These are phyloP conservation scores for Drosophila murphyi DNA, from an alignment of 1,140 invertebrate species.

Conservation along the genomic window DNA sequence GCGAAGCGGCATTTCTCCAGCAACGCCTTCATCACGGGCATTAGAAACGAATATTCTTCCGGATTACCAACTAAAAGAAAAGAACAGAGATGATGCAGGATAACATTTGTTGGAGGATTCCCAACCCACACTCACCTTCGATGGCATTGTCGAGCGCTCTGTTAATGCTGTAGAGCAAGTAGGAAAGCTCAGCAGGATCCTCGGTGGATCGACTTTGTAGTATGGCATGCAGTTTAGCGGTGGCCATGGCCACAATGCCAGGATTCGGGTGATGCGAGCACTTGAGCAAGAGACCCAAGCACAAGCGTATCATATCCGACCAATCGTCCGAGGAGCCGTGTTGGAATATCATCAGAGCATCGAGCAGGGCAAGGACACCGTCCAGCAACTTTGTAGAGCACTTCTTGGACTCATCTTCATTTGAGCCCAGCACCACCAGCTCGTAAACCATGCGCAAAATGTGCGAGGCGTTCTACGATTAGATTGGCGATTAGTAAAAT, in stretches of 20 bases:
- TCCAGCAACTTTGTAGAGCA: conserved; percentile 86
- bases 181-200: conserved; percentile 86
- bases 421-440: conserved; percentile 86
- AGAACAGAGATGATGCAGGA: background rate
- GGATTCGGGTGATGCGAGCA: conserved; percentile 86
- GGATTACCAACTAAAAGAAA: conserved; percentile 84
- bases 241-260: conserved; percentile 87
- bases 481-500: background rate
- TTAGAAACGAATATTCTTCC: conserved; percentile 88
- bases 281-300: conserved; percentile 85
- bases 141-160: conserved; percentile 84
- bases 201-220: conserved; percentile 86
- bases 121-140: conserved; percentile 68
- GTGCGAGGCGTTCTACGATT: conserved; percentile 85
- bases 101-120: background rate
- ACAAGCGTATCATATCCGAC: conserved; percentile 86
- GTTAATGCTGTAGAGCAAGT: conserved; percentile 85
- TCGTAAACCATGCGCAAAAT: conserved; percentile 87
- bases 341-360: conserved; percentile 86
- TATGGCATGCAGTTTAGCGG: conserved; percentile 87
- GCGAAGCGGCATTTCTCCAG: conserved; percentile 86
- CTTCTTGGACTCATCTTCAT: conserved; percentile 85
- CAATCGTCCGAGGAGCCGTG: conserved; percentile 85
- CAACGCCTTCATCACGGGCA: conserved; percentile 88
- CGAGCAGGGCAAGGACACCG: conserved; percentile 85